A percentile compares a stretch with the other conserved stretches of the same genome.
Evolutionary conservation across 2,113 vertebrate genomes (phyloP).

Genomic region (Naja naja): DNA sequence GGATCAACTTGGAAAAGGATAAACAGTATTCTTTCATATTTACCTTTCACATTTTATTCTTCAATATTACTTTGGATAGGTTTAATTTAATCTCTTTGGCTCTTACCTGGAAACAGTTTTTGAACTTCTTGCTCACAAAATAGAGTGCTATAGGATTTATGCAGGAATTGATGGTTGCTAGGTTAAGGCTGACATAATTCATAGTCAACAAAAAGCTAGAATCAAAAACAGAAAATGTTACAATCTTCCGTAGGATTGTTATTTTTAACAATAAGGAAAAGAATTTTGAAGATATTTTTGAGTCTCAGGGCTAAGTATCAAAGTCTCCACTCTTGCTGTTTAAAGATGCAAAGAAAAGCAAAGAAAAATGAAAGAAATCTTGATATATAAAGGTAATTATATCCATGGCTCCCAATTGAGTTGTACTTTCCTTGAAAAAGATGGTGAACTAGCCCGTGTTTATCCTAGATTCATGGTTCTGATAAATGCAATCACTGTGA

Average conservation of each 20-base stretch:
- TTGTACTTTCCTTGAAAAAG: neutral
- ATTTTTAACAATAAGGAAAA: neutral
- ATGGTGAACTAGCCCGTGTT: neutral
- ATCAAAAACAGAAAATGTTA: conserved; percentile 47
- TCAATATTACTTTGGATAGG: neutral
- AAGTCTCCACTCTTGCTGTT: neutral
- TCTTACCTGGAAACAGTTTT: conserved; percentile 94
- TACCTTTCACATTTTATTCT: conserved; percentile 11
- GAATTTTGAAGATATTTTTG: neutral
- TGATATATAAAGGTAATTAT: neutral
- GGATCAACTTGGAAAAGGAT: conserved; percentile 11
- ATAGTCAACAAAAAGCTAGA: conserved; percentile 87
- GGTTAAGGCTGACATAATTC: conserved; percentile 90
- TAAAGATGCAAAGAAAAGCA: neutral
- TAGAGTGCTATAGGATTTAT: conserved; percentile 97
- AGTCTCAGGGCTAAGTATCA: neutral
- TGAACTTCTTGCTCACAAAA: conserved; percentile 97
- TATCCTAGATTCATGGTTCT: neutral
- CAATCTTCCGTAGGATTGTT: no score
- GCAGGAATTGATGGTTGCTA: conserved; percentile 96
- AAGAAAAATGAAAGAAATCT: neutral
- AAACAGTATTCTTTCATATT: conserved; percentile 7
- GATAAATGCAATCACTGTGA: neutral
- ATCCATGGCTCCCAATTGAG: neutral
- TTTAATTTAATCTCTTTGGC: neutral